Evolutionary conservation across 1,140 invertebrate genomes (phyloP), one percentile per base, ranked within the genome.

Genomic region (Macrotrachela quadricornifera): DNA sequence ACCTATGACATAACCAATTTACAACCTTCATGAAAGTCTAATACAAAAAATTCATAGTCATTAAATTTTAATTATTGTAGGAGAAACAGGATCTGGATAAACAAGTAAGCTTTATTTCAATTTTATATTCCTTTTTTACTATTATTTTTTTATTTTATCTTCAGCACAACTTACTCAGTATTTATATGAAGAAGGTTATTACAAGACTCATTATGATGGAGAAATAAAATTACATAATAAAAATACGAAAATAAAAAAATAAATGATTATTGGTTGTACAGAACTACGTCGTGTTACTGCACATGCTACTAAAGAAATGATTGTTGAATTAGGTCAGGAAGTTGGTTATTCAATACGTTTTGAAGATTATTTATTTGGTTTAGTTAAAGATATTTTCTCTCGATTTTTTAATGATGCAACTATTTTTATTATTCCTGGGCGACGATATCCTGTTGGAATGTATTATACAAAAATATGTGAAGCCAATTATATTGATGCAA

Each of bases 401-500:
- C 78, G 80, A 58, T 99, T 97, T 70, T 99, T 99, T 71, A 91
- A 97, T 68, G 84, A 94, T 67, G 92, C 92, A 3, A 90, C 91
- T 6, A 88, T 97, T 58, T 97, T 96, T 67, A 75, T 85, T 46
- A 97, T 99, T 63, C 92, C 92, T 40, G 92, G 80, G 12, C 62
- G 80, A 55, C 60, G 80, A 53, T 83, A 77, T 66, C 80, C 80
- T 13, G 80, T 96, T 0, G 86, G 97, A 68, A 92, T 97, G 62
- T 97, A 88, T 69, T 97, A 97, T 64, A 97, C 94, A 6, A 92
- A 94, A 75, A 88, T 90, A 1, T 91, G 91, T 0, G 92, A 96
- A 73, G 88, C 90, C 16, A 90, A 97, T 74, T 97, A 96, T 64
- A 79, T 96, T 47, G 90, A 95, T 70, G 92, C 92, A 0, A 84